These are phyloP conservation scores for Montipora foliosa DNA, from an alignment of 64 coral and sea anemone genomes.

Conservation along the genomic window DNA sequence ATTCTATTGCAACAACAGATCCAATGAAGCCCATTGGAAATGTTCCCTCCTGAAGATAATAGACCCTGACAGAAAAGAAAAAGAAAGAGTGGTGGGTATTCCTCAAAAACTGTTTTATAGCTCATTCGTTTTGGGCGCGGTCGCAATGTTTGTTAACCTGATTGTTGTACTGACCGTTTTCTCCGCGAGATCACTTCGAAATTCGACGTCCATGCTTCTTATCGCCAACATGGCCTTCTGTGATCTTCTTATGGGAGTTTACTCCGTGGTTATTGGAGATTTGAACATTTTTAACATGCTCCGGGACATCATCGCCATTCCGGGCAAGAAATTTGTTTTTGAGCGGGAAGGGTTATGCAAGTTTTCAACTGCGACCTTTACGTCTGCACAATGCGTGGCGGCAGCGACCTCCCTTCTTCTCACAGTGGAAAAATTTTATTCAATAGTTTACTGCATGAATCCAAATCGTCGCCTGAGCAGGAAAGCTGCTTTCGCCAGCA, in stretches of 20 bases:
- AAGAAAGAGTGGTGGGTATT: neutral
- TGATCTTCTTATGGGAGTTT: constrained; percentile 25
- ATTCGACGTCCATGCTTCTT: constrained; percentile 51
- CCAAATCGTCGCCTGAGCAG: constrained; percentile 42
- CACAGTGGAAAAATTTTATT: constrained; percentile 63
- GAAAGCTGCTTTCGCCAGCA: neutral
- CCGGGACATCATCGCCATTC: neutral
- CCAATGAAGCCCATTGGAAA: neutral
- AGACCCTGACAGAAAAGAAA: neutral
- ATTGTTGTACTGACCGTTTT: constrained; percentile 36
- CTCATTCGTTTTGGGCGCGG: constrained; percentile 37
- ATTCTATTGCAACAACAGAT: neutral
- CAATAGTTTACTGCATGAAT: constrained; percentile 69
- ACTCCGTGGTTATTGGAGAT: constrained; percentile 41
- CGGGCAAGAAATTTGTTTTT: neutral
- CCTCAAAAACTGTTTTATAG: constrained; percentile 53
- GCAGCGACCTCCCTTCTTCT: constrained; percentile 53
- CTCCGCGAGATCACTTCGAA: constrained; percentile 37
- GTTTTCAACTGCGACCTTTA: constrained; percentile 39
- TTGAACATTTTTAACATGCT: constrained; percentile 61
- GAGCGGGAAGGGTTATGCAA: neutral
- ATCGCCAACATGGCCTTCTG: constrained; percentile 55
- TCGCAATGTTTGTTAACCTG: constrained; percentile 31
- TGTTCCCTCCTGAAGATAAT: neutral
- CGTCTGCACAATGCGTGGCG: constrained; percentile 24